Evolutionary conservation across 2,797 vertebrate genomes (phyloP).

Genomic region (Takifugu rubripes): DNA sequence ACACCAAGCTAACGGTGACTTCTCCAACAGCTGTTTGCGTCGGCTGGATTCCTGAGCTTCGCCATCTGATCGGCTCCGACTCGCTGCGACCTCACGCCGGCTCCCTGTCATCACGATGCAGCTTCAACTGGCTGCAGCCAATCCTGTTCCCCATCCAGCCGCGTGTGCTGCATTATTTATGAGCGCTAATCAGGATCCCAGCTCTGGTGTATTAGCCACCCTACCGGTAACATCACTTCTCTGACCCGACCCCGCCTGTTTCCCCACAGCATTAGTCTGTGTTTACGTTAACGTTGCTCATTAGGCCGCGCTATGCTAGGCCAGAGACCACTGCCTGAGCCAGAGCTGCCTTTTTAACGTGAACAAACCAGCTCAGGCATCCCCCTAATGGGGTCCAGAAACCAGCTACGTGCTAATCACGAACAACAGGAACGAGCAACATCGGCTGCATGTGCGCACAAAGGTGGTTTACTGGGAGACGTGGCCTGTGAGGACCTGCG

Average conservation of each 20-base stretch:
- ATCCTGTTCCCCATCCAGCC: constrained; percentile 49
- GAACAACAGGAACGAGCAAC: constrained; percentile 67
- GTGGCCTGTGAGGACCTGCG: constrained; percentile 66
- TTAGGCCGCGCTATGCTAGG: constrained; percentile 67
- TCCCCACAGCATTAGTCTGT: constrained; percentile 68
- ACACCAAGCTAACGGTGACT: neutral
- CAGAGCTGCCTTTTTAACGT: constrained; percentile 63
- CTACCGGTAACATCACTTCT: constrained; percentile 71
- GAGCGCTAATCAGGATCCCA: constrained; percentile 72
- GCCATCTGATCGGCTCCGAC: constrained; percentile 29
- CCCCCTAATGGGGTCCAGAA: constrained; percentile 47
- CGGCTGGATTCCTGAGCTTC: constrained; percentile 35
- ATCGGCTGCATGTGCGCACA: constrained; percentile 42
- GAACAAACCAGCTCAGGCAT: constrained; percentile 54
- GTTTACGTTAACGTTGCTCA: constrained; percentile 73
- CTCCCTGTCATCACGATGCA: constrained; percentile 55
- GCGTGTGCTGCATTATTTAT: constrained; percentile 70
- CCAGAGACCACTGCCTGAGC: constrained; percentile 54
- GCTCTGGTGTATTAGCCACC: constrained; percentile 64
- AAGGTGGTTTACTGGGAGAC: constrained; percentile 59
- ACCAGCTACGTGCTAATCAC: constrained; percentile 62
- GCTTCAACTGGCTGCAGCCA: constrained; percentile 52
- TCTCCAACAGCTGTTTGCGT: constrained; percentile 23
- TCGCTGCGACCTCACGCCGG: constrained; percentile 49
- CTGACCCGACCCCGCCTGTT: constrained; percentile 72